Evolutionary conservation across 1,140 invertebrate genomes (phyloP), one percentile per base, ranked within the genome.

Genomic region (Heliconius himera): DNA sequence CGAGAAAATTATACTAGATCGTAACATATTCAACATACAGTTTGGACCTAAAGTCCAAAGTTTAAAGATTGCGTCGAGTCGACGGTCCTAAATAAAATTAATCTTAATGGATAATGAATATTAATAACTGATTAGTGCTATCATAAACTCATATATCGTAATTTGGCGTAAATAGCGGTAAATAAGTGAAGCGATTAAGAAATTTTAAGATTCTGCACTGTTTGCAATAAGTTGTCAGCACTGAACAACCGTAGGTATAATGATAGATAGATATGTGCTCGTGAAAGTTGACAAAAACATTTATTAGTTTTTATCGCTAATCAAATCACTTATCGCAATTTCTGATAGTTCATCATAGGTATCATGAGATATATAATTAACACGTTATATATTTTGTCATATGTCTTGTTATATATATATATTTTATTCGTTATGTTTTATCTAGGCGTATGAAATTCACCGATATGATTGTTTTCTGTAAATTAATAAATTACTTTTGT

Each of bases 1-100:
- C 1, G 74, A 76, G 36, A 70, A 70, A 70, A 76, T 66, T 29
- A 70, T 51, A 49, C n/a, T 79, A 36, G 60, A 70, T 46, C 26
- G 46, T 70, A 71, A 73, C 70, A 33, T 33, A 49, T 49, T 66
- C 9, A 66, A 66, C 8, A n/a, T 66, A 29, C 22, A 66, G 60
- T 29, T n/a, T 60, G n/a, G 56, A 60, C 60, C 70, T 73, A 22
- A 49, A 49, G 72, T 49, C n/a, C n/a, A 49, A 73, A 41, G 49
- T 73, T 73, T 49, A 46, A 36, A 49, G 36, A 60, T 22, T 18
- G 60, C 6, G 11, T 22, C n/a, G 13, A 22, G 22, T 8, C 4
- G 9, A 8, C 5, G 33, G 26, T 66, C 26, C 26, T 5, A 29
- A 66, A 29, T 66, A 66, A 56, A 56, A 16, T 22, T n/a, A 29